Percentiles rank a stretch among this genome's conserved stretches.
These are phyloP conservation scores for Lota lota DNA, from an alignment of 2,113 vertebrate species.

Conservation along the genomic window DNA sequence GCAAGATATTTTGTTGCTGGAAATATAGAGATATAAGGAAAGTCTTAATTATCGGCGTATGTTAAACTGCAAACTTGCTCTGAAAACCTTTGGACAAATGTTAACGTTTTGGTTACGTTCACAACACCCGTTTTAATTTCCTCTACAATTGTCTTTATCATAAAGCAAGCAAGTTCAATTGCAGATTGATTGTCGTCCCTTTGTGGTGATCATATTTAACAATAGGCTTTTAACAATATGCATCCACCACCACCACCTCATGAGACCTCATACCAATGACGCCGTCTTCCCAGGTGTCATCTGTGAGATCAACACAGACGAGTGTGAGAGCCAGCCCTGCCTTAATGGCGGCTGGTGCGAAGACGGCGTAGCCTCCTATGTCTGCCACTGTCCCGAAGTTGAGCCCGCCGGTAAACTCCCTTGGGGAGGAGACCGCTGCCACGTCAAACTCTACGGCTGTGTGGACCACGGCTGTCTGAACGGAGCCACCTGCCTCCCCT, in stretches of 20 bases:
- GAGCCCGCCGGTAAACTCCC: constrained; percentile 53
- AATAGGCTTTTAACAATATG: neutral
- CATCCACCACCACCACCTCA: neutral
- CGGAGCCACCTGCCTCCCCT: constrained; percentile 81
- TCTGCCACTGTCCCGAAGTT: constrained; percentile 77
- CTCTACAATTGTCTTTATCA: too few relatives aligned
- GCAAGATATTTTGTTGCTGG: too few relatives aligned
- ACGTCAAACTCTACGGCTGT: constrained; percentile 81
- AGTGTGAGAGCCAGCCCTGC: constrained; percentile 86
- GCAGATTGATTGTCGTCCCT: too few relatives aligned
- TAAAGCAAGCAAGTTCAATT: too few relatives aligned
- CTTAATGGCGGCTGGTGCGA: constrained; percentile 84
- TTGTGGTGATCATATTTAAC: too few relatives aligned
- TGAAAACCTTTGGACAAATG: too few relatives aligned
- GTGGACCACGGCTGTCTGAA: constrained; percentile 80
- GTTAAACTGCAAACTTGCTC: too few relatives aligned
- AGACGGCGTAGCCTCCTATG: constrained; percentile 80
- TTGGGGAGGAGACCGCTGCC: constrained; percentile 86
- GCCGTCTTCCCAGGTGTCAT: constrained; percentile 69
- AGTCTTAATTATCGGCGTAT: too few relatives aligned
- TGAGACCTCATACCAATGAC: constrained; percentile 14
- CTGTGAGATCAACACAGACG: constrained; percentile 84
- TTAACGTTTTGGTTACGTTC: neutral
- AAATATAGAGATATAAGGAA: too few relatives aligned
- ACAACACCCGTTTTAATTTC: neutral